These are phyloP conservation scores for Oplegnathus fasciatus DNA, from an alignment of 2,113 vertebrate species.

Conservation along the genomic window DNA sequence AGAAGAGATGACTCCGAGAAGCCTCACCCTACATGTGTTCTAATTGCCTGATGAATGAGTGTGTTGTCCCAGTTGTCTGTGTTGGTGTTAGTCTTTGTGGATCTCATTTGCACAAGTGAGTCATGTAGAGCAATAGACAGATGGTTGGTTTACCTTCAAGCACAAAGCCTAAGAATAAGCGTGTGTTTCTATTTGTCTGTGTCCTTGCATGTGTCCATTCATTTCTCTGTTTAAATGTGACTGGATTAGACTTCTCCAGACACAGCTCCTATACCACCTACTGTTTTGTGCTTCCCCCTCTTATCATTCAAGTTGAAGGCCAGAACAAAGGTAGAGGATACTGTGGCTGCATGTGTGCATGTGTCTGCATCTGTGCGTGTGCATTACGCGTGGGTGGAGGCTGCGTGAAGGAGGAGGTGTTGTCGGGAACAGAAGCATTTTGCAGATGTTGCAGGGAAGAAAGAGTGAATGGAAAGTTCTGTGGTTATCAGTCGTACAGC, in stretches of 20 bases:
- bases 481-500: conserved; percentile 84
- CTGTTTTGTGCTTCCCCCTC: conserved; percentile 43
- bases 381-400: conserved; percentile 69
- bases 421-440: conserved; percentile 85
- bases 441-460: conserved; percentile 90
- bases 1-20: conserved; percentile 36
- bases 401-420: conserved; percentile 79
- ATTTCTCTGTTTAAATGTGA: conserved; percentile 29
- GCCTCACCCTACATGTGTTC: conserved; percentile 50
- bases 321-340: conserved; percentile 68
- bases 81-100: conserved; percentile 58
- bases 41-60: conserved; percentile 63
- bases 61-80: conserved; percentile 54
- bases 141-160: conserved; percentile 43
- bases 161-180: conserved; percentile 36
- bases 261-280: conserved; percentile 12
- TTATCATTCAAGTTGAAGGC: conserved; percentile 57
- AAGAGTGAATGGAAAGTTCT: conserved; percentile 89
- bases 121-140: conserved; percentile 48
- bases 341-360: conserved; percentile 58
- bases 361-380: conserved; percentile 55
- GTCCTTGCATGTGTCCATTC: conserved; percentile 18
- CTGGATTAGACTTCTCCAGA: conserved; percentile 35
- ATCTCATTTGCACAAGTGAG: conserved; percentile 62
- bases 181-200: conserved; percentile 3